Percentiles rank a stretch among this genome's conserved stretches.
Evolutionary conservation across 2,797 vertebrate genomes (phyloP).

Genomic region (Phalanger gymnotis): DNA sequence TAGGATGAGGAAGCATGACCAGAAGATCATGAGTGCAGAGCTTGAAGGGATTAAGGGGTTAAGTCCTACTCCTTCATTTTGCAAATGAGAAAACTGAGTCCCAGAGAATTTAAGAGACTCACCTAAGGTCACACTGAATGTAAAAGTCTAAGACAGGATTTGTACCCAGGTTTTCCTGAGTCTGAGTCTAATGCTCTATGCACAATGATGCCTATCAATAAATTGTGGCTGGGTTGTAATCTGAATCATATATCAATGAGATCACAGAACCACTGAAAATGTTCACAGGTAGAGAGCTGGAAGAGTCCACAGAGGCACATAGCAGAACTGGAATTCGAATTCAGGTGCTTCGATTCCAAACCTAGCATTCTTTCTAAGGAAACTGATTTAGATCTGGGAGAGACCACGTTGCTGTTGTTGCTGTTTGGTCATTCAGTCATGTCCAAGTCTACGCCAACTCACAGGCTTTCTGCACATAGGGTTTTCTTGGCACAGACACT

Average conservation of each 20-base stretch:
- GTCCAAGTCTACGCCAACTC: not conserved
- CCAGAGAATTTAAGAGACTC: not conserved
- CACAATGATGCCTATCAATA: not conserved
- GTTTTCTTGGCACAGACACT: not conserved
- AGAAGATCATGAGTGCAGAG: not conserved
- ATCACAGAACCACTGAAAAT: not conserved
- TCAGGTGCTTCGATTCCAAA: not conserved
- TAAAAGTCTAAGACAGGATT: not conserved
- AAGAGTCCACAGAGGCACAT: not conserved
- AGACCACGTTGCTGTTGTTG: not conserved
- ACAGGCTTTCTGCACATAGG: not conserved
- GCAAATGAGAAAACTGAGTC: not conserved
- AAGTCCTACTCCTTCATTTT: not conserved
- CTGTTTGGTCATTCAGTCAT: not conserved
- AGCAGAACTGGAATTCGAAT: not conserved
- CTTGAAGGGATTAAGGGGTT: not conserved
- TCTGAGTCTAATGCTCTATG: not conserved
- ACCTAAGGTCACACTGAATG: not conserved
- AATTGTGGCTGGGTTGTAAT: not conserved
- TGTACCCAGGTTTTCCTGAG: not conserved
- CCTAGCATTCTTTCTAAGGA: not conserved
- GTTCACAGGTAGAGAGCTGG: not conserved
- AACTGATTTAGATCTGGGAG: not conserved
- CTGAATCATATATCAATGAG: not conserved
- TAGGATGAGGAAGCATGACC: not conserved